Base-by-base conservation (phyloP, 2,113 vertebrate genomes). In the Copsychus sechellarum region DNA sequence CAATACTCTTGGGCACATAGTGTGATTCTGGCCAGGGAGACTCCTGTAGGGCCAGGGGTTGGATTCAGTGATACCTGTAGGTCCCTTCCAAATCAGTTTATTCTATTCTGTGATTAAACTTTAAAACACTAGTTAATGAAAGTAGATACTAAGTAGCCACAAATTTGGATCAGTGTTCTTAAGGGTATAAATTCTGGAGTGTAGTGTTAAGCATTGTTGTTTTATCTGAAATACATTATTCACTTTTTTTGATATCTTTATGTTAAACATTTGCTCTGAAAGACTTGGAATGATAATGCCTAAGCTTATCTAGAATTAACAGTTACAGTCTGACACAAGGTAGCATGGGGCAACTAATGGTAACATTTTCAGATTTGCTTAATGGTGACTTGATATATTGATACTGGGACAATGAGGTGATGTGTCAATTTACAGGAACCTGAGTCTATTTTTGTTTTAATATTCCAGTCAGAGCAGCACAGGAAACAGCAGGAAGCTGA, bases 391-490 rank as follows among this genome's bases (percentile, higher is more conserved):
- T 58, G 22, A 61, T 70, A 8, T 28, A 18, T 18, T 84, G 60
- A 23, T 77, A 54, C 38, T 48, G 61, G 50, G 58, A 72, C 43
- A 47, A 28, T 45, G 21, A 80, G 26, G 12, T 81, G 36, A 58
- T 81, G 13, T 6, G 4, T 83, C 70, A 56, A 23, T 90, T 92
- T 65, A 50, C 42, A 64, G 73, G 76, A 94, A 92, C 40, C 77
- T 94, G 62, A 95, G 7, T 72, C 33, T 81, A 9, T 79, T 96
- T 96, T 73, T 91, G 8, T 64, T 50, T 86, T 60, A 21, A 42
- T 77, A 83, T 94, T 93, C 43, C 91, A 99, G 99, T 98, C 99
- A 4, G 99, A 99, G 91, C 98, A 99, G 93, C 99, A 99, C 78
- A 98, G 93, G 97, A 96, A 97, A 93, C 99, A 98, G 84, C 99